Evolutionary conservation across 2,113 vertebrate species (phyloP).

Genomic region (Tupaia chinensis): DNA sequence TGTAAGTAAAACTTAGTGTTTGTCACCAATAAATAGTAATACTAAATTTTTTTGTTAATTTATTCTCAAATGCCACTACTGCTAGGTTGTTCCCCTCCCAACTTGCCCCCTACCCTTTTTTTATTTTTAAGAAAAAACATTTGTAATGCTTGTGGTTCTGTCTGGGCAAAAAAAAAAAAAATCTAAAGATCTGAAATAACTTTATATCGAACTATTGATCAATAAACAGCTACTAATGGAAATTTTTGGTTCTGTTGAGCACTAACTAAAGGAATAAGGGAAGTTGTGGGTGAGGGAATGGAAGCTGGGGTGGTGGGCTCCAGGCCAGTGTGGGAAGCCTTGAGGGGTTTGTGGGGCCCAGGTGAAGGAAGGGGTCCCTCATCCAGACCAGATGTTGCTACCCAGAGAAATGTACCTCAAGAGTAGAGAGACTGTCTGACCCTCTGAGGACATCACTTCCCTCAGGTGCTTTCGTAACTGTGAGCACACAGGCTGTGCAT

Average conservation of each 20-base stretch:
- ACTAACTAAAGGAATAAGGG: constrained; percentile 60
- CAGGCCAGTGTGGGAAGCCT: neutral
- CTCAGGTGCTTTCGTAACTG: neutral
- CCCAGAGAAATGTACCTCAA: neutral
- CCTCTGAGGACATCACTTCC: neutral
- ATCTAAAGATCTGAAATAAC: constrained; percentile 74
- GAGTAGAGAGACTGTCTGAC: neutral
- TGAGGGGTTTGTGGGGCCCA: accelerated
- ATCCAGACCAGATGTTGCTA: neutral
- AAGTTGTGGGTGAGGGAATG: neutral
- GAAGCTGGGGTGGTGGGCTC: accelerated
- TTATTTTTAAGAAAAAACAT: constrained; percentile 66
- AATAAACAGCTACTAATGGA: constrained; percentile 83
- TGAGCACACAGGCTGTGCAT: neutral
- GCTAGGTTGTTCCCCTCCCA: constrained; percentile 60
- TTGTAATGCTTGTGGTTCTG: constrained; percentile 81
- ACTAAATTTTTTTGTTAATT: constrained; percentile 88
- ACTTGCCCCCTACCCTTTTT: neutral
- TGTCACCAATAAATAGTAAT: constrained; percentile 92
- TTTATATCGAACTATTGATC: constrained; percentile 82
- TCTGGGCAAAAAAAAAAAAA: constrained; percentile 64
- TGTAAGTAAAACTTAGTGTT: constrained; percentile 94
- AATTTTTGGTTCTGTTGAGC: constrained; percentile 55
- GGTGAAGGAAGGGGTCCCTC: neutral
- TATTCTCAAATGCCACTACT: constrained; percentile 84